Evolutionary conservation across 1,140 invertebrate species (phyloP), one percentile per base, ranked within the genome.

Genomic region (Littorina saxatilis): DNA sequence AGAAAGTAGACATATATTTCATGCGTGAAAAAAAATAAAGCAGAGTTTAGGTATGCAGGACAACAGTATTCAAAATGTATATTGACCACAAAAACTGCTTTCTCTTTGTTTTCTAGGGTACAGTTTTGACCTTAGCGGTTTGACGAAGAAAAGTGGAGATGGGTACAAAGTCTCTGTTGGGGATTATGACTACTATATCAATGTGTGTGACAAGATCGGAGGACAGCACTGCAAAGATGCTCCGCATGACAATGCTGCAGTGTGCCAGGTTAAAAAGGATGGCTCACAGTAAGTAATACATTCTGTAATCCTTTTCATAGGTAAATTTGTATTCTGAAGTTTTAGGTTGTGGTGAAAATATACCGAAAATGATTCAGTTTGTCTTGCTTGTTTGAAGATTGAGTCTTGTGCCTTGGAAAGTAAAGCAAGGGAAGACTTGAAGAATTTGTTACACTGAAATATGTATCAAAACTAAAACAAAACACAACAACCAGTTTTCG

Each of bases 131-230:
- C 79, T 93, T 47, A 88, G 79, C 27, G 86, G 85, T 29, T 81
- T 92, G 55, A 90, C 52, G 35, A 83, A 83, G 11, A 66, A 85
- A 47, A 70, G 23, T 2, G 89, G 87, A 40, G 84, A 87, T 17
- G 86, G 87, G 27, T 90, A 90, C 80, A 85, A 84, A 27, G 80
- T 86, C 11, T 52, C 68, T 43, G 70, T 66, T 13, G 78, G 79
- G 23, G 80, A 79, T 5, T 91, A 90, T 79, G 87, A 88, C 47
- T 93, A 91, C 82, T 87, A 87, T 35, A 63, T 93, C 15, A 91
- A 92, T 84, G 88, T 93, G 43, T 93, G 92, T 87, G 88, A 82
- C 29, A 82, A 85, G n/a, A 83, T 92, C 17, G 83, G 78, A 3
- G 79, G 80, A 50, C 84, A 81, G 50, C 91, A 90, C 84, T 78